Percentiles rank a stretch among this genome's conserved stretches.
phyloP scores from a whole-genome alignment of 1,140 invertebrate genomes.

The Lethocerus indicus region DNA sequence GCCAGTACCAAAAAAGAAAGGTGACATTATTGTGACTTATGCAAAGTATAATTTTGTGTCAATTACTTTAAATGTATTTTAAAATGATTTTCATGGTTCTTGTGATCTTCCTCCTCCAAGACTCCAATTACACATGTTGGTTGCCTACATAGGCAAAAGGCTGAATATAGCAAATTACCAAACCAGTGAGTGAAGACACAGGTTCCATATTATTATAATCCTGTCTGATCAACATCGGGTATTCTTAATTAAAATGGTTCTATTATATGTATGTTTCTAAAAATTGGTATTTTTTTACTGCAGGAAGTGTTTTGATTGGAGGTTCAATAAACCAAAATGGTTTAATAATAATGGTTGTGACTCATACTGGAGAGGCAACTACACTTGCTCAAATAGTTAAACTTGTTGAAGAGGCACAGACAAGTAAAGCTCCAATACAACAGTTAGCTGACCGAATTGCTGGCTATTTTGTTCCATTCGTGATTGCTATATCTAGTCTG shows the following conservation, averaged over 20 bases:
- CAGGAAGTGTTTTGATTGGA: slow-evolving; percentile 75
- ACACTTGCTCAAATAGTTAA: slow-evolving; percentile 91
- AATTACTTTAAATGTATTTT: no score
- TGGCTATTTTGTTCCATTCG: slow-evolving; percentile 92
- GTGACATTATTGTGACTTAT: slow-evolving; percentile 29
- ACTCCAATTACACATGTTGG: no score
- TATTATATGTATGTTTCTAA: no score
- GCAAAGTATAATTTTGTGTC: no score
- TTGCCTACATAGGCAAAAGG: no score
- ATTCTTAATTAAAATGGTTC: not conserved
- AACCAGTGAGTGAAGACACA: not conserved
- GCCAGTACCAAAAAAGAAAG: slow-evolving; percentile 81
- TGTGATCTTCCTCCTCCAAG: no score
- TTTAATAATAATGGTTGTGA: slow-evolving; percentile 72
- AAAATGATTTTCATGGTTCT: no score
- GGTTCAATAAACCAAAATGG: slow-evolving; percentile 96
- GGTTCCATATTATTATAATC: not conserved
- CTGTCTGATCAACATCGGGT: no score
- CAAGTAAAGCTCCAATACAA: slow-evolving; percentile 94
- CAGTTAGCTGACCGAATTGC: slow-evolving; percentile 92
- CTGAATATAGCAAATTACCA: not conserved
- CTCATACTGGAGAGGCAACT: slow-evolving; percentile 91
- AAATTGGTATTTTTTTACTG: slow-evolving; percentile 7
- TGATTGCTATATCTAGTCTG: slow-evolving; percentile 66
- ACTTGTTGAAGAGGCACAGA: slow-evolving; percentile 95